Conservation (phyloP, 2,113 vertebrate genomes). For the Elephas maximus region DNA sequence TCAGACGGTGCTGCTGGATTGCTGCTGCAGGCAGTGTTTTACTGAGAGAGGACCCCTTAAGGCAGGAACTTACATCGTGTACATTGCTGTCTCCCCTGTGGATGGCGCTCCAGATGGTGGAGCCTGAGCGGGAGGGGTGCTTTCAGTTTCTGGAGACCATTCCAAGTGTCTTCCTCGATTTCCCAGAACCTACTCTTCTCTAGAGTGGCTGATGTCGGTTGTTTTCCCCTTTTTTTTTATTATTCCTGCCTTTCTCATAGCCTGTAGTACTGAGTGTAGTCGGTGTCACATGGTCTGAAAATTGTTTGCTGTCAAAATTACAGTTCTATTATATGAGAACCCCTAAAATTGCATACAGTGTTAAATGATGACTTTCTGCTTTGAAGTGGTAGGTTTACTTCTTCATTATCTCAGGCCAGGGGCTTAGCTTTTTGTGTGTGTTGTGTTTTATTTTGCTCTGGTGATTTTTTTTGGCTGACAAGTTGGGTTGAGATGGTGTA, state of each 20-base stretch:
- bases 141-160: slow-evolving; percentile 85
- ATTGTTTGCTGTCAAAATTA: slow-evolving; percentile 73
- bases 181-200: slow-evolving; percentile 84
- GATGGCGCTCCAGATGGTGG: slow-evolving; percentile 79
- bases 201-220: slow-evolving; percentile 85
- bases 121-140: slow-evolving; percentile 86
- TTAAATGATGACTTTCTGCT: slow-evolving; percentile 33
- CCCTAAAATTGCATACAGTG: neutral
- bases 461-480: neutral
- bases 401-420: neutral
- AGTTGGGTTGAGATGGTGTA: neutral
- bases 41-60: slow-evolving; percentile 79
- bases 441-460: neutral
- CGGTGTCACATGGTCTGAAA: slow-evolving; percentile 63
- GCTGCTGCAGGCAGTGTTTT: slow-evolving; percentile 86
- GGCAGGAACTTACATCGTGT: slow-evolving; percentile 84
- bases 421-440: neutral
- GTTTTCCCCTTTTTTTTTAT: slow-evolving; percentile 84
- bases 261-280: slow-evolving; percentile 67
- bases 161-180: slow-evolving; percentile 87
- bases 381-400: slow-evolving; percentile 57
- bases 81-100: slow-evolving; percentile 75
- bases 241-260: slow-evolving; percentile 74
- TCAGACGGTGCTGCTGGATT: slow-evolving; percentile 77
- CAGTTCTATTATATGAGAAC: slow-evolving; percentile 5